Evolutionary conservation across 2,888 invertebrate genomes (phyloP), one percentile per base, ranked within the genome.

Genomic region (Reticulitermes lucifugus): DNA sequence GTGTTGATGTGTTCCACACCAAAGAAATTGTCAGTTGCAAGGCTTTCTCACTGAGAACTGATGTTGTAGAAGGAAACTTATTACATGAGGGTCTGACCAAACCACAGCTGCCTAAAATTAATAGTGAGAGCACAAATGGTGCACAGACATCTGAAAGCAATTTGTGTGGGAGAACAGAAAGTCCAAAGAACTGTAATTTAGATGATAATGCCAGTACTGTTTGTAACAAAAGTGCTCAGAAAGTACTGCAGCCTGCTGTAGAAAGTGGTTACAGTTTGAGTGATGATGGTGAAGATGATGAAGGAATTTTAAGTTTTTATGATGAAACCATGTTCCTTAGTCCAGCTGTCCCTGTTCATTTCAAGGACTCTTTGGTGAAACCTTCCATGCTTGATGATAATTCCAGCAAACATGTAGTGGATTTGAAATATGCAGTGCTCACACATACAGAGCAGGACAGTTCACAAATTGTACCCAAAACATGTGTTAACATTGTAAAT

Each of bases 291-390:
- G 77, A 86, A 70, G 83, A 83, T 29, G 85, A 88, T 84, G 59
- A 81, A 79, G 88, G 87, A 59, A 87, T 88, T 75, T 77, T 88
- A 25, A 88, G 88, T 87, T 88, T 88, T 84, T 88, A 88, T 79
- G 46, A 77, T 41, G 84, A 88, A 84, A 87, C 82, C 18, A 88
- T 86, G 3, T 41, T 70, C 10, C 12, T 46, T 43, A 84, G 84
- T 70, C 79, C 84, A 43, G 43, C 71, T 7, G 70, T 43, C n/a
- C 3, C 51, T 22, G 46, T 7, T 25, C 10, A 88, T 84, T 75
- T 88, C 1, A 7, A 73, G 22, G 73, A 73, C 1, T 5, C 14
- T 55, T 18, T 65, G 65, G 25, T 25, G n/a, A 65, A 65, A 65
- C 25, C 65, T 7, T 12, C n/a, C 12, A 9, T 25, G 14, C n/a